Conservation (phyloP, 2,888 invertebrate species). For the Ceramica pisi region DNA sequence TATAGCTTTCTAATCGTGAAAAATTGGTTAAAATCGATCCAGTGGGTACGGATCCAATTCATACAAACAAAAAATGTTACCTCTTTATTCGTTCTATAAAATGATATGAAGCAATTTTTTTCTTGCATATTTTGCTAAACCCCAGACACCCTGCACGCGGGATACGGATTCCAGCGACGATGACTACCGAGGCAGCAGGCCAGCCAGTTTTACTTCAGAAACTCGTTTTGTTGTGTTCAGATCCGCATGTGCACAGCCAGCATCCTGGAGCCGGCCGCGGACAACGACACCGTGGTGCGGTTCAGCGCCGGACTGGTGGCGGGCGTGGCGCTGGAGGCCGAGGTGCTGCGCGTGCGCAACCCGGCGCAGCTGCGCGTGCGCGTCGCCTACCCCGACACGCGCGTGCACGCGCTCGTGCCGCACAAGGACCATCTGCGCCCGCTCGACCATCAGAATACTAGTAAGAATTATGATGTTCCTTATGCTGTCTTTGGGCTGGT, state of each 20-base stretch:
- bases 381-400: conserved; percentile 98
- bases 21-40: no score
- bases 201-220: not conserved
- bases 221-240: conserved; percentile 74
- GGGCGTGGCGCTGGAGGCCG: conserved; percentile 96
- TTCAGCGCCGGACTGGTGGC: conserved; percentile 98
- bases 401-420: conserved; percentile 95
- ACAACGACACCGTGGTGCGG: conserved; percentile 94
- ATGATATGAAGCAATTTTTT: no score
- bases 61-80: no score
- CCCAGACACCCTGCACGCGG: no score
- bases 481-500: not conserved
- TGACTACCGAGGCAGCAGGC: no score
- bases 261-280: conserved; percentile 96
- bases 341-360: conserved; percentile 94
- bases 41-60: no score
- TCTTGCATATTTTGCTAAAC: no score
- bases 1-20: no score
- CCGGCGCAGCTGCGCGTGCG: conserved; percentile 94
- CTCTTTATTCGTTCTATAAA: no score
- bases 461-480: conserved; percentile 60
- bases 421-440: conserved; percentile 94
- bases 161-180: no score
- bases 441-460: conserved; percentile 90
- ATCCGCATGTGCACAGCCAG: conserved; percentile 95